Conservation (phyloP, 1,140 invertebrate genomes). For the Lithobius niger region DNA sequence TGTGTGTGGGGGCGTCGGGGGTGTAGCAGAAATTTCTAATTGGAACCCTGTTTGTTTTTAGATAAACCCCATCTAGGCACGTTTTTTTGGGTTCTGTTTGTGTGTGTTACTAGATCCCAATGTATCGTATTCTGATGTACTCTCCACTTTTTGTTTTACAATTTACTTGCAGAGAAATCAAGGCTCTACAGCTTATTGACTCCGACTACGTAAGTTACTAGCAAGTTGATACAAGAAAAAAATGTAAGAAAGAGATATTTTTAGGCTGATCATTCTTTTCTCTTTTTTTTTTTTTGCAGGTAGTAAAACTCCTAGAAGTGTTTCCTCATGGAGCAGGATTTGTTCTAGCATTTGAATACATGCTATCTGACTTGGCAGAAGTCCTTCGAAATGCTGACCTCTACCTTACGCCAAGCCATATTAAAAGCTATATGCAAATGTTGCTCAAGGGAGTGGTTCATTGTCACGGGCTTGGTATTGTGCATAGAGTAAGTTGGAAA, state of each 20-base stretch:
- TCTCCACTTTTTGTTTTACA: neutral
- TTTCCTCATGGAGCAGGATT: conserved; percentile 77
- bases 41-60: no score
- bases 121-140: neutral
- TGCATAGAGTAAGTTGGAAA: conserved; percentile 65
- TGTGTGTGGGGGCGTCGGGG: no score
- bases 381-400: conserved; percentile 62
- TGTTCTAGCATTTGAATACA: conserved; percentile 84
- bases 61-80: no score
- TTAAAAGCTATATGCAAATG: conserved; percentile 83
- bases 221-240: neutral
- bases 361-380: conserved; percentile 78
- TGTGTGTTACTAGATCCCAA: no score
- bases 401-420: conserved; percentile 53
- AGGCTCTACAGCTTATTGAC: conserved; percentile 72
- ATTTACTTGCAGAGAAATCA: conserved; percentile 56
- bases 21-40: no score
- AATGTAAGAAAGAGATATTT: neutral
- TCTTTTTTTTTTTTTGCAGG: conserved; percentile 38
- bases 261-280: neutral
- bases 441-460: conserved; percentile 76
- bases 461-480: conserved; percentile 78
- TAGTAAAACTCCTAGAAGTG: conserved; percentile 77
- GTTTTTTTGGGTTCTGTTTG: no score
- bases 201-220: conserved; percentile 65